These are phyloP conservation scores for Lagorchestes hirsutus DNA, from an alignment of 2,797 vertebrate genomes.

Conservation along the genomic window DNA sequence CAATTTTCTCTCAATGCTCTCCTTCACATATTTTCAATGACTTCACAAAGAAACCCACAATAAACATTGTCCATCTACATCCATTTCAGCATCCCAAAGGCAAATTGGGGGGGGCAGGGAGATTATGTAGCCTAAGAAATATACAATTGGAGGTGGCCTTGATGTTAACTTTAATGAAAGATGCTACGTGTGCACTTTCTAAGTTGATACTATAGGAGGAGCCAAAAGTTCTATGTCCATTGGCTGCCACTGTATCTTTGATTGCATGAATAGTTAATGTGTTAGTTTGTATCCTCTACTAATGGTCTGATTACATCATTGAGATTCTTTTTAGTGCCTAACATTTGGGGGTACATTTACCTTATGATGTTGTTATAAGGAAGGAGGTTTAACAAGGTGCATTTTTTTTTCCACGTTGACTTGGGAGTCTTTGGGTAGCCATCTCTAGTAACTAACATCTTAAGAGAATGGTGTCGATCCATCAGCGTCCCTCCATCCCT, in stretches of 20 bases:
- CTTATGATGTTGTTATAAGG: conserved; percentile 5
- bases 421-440: not conserved
- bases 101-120: conserved; percentile 14
- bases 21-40: conserved; percentile 74
- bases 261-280: conserved; percentile 11
- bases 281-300: conserved; percentile 15
- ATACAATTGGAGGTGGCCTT: conserved; percentile 6
- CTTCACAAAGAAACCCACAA: conserved; percentile 48
- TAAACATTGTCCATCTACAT: conserved; percentile 46
- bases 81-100: conserved; percentile 46
- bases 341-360: conserved; percentile 22
- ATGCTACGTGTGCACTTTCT: not conserved
- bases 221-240: conserved; percentile 23
- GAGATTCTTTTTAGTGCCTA: not conserved
- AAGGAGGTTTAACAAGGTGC: not conserved
- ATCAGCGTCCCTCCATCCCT: not conserved
- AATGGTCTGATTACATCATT: conserved; percentile 25
- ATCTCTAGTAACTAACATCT: conserved; percentile 6
- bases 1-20: conserved; percentile 63
- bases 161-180: not conserved
- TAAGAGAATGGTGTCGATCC: not conserved
- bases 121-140: conserved; percentile 24
- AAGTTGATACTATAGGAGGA: conserved; percentile 15
- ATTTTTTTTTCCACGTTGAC: not conserved
- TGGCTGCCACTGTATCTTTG: not conserved